Conservation (phyloP, 2,888 invertebrate genomes). For the Blastobasis adustella region DNA sequence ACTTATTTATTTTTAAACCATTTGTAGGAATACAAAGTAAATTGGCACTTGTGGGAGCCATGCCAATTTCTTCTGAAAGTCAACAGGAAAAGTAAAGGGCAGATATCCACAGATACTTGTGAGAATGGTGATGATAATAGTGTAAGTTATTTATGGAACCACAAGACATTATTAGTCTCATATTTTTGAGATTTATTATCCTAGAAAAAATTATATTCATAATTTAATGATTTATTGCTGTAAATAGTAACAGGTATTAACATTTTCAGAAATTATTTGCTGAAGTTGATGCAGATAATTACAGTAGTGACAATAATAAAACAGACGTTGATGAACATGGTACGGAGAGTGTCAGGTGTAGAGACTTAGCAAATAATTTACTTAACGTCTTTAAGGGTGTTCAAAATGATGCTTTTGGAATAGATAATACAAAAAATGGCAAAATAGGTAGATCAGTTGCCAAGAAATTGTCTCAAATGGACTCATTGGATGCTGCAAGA, state of each 20-base stretch:
- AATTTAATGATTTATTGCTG: slow-evolving; percentile 1
- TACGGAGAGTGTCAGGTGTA: slow-evolving; percentile 27
- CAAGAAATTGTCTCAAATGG: slow-evolving; percentile 42
- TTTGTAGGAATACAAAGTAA: slow-evolving; percentile 53
- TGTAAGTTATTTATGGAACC: slow-evolving; percentile 16
- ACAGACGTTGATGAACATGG: slow-evolving; percentile 7
- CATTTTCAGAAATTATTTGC: no score
- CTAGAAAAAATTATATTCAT: neutral
- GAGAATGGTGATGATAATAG: slow-evolving; percentile 15
- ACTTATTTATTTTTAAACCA: no score
- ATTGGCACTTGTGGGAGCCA: slow-evolving; percentile 62
- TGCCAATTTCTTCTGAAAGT: slow-evolving; percentile 55
- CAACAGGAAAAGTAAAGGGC: slow-evolving; percentile 20
- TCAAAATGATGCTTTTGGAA: slow-evolving; percentile 47
- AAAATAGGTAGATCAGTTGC: slow-evolving; percentile 41
- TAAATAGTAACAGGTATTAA: no score
- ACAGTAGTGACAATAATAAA: slow-evolving; percentile 25
- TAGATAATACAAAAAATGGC: slow-evolving; percentile 41
- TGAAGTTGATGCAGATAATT: no score
- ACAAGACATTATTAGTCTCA: no score
- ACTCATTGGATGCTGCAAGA: slow-evolving; percentile 47
- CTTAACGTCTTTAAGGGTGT: slow-evolving; percentile 42
- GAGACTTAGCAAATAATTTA: slow-evolving; percentile 41
- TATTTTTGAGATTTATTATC: no score
- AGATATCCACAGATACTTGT: neutral